Evolutionary conservation across 2,888 invertebrate genomes (phyloP).

Genomic region (Pterostichus niger): DNA sequence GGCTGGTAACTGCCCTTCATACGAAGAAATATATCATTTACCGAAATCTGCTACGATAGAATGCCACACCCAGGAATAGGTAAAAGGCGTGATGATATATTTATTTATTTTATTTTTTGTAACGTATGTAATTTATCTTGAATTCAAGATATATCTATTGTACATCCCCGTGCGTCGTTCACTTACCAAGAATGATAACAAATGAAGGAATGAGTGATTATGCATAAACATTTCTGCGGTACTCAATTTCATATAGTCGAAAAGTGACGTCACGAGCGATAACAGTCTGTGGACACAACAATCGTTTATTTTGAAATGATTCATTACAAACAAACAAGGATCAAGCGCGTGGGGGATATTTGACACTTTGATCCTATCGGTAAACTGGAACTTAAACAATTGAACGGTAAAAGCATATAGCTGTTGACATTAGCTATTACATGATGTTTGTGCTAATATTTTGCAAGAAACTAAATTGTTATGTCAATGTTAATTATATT

Average conservation of each 20-base stretch:
- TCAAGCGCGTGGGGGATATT: background rate
- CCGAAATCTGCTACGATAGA: no score
- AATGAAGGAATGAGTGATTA: slow-evolving; percentile 1
- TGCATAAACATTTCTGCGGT: background rate
- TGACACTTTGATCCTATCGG: background rate
- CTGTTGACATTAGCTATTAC: background rate
- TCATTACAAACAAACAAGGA: background rate
- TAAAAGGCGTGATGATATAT: no score
- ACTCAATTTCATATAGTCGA: background rate
- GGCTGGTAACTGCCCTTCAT: no score
- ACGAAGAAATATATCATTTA: no score
- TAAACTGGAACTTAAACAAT: background rate
- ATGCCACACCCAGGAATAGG: no score
- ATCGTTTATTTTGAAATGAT: background rate
- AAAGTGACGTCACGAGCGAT: background rate
- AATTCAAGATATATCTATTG: no score
- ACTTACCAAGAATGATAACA: background rate
- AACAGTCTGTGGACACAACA: slow-evolving; percentile 2
- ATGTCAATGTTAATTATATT: no score
- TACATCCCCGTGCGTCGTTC: no score
- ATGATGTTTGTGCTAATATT: background rate
- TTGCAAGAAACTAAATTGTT: no score
- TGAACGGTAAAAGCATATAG: background rate
- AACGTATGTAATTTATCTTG: no score
- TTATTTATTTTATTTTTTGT: no score